Base-by-base conservation (phyloP, 2,888 invertebrate genomes). In the Candidula unifasciata region DNA sequence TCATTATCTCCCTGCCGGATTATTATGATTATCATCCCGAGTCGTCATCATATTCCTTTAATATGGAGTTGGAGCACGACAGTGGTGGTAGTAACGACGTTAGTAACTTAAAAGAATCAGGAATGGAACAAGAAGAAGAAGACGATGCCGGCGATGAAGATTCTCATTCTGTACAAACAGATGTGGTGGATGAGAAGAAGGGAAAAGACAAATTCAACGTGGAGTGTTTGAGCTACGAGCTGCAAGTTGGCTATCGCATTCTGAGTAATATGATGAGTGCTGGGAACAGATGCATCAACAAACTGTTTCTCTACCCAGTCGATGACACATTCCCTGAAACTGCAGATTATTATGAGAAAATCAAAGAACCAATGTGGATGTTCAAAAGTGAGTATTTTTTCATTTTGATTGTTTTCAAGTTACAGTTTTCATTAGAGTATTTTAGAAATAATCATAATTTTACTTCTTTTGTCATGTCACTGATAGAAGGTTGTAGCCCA, bases 301-400 rank as follows among this genome's bases (percentile, higher is more conserved):
- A 92, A 89, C 93, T 93, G 2, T 95, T 95, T 89, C 91, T 94
- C 87, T 92, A 94, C 37, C 91, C 93, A 8, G 94, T 94, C 21
- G 94, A 94, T 86, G 87, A 89, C 35, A 86, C 87, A 27, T 90
- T 90, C n/a, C 91, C 91, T 60, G 91, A 92, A 27, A 93, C 93
- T 30, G 87, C 89, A 54, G 94, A 94, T 87, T 95, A 94, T 89
- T 93, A 93, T 88, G 92, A 94, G 80, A 91, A 92, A 37, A 92
- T 95, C 33, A 91, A 93, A 64, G 91, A 93, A 73, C 94, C 94
- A 10, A 93, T 95, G 91, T 95, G 94, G 94, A 90, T 95, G 18
- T 92, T 89, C 77, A 93, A 94, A 91, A 94, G 95, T 95, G 89
- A 92, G 94, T 73, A 73, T 44, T 44, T 6, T 44, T 44, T 44